phyloP scores from a whole-genome alignment of 1,140 invertebrate genomes.

The Ostrea denselamellosa region DNA sequence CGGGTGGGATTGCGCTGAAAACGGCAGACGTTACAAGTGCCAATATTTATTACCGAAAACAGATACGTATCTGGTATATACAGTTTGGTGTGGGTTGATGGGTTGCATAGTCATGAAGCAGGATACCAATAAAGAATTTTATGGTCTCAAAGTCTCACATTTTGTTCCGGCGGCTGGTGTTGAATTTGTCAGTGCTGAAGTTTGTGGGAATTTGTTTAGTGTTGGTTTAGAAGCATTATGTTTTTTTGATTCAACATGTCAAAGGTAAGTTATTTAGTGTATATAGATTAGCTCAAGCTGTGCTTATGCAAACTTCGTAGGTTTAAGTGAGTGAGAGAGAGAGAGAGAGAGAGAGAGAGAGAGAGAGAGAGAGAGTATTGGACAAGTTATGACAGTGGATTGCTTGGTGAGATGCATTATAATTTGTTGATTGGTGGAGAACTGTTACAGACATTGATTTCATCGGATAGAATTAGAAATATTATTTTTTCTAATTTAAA shows the following conservation, averaged over 20 bases:
- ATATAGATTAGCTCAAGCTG: not conserved
- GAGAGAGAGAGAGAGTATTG: not conserved
- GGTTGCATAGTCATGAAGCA: not conserved
- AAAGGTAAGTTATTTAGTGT: not conserved
- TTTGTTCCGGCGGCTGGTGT: not conserved
- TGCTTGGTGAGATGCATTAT: too few relatives aligned
- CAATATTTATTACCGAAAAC: not conserved
- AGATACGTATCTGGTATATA: not conserved
- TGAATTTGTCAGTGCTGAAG: not conserved
- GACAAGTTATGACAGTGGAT: not conserved
- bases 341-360: not conserved
- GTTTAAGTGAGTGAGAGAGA: too few relatives aligned
- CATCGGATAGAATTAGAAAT: too few relatives aligned
- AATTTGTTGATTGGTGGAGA: too few relatives aligned
- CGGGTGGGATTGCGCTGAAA: conserved; percentile 9
- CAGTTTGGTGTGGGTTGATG: not conserved
- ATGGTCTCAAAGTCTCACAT: not conserved
- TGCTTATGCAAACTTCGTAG: too few relatives aligned
- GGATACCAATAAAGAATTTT: not conserved
- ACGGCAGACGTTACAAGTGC: not conserved
- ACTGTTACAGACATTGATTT: too few relatives aligned
- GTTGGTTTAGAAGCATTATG: not conserved
- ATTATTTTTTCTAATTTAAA: too few relatives aligned
- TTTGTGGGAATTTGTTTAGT: not conserved
- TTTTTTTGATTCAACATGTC: conserved; percentile 5